A percentile compares a stretch with the other conserved stretches of the same genome.
These are phyloP conservation scores for Xiphydria camelus DNA, from an alignment of 2,888 invertebrate species.

Conservation along the genomic window DNA sequence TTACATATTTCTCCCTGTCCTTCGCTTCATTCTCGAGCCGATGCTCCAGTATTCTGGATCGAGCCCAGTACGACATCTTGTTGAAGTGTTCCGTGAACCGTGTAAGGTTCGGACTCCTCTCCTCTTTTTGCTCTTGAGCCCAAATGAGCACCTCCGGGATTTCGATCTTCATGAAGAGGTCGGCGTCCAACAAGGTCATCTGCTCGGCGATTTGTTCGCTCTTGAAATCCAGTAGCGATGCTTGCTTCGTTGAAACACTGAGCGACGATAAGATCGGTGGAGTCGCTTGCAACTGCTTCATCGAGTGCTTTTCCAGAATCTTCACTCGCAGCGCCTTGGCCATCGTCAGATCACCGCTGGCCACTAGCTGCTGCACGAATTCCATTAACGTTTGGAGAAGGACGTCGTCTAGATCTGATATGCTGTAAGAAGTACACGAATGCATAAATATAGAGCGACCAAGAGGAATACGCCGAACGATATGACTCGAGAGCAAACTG, in stretches of 20 bases:
- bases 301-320: slow-evolving; percentile 82
- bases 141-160: slow-evolving; percentile 96
- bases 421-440: slow-evolving; percentile 66
- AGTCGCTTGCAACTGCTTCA: slow-evolving; percentile 60
- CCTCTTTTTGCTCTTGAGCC: slow-evolving; percentile 97
- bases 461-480: no score
- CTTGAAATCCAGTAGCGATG: slow-evolving; percentile 87
- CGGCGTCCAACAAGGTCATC: slow-evolving; percentile 95
- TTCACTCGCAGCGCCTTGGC: slow-evolving; percentile 89
- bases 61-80: slow-evolving; percentile 98
- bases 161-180: slow-evolving; percentile 94
- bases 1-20: slow-evolving; percentile 91
- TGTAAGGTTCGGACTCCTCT: slow-evolving; percentile 94
- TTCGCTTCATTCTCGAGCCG: slow-evolving; percentile 74
- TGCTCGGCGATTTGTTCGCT: slow-evolving; percentile 95
- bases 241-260: slow-evolving; percentile 63
- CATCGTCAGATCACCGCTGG: slow-evolving; percentile 87
- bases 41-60: slow-evolving; percentile 89
- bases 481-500: no score
- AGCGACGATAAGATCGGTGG: slow-evolving; percentile 59
- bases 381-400: slow-evolving; percentile 85
- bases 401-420: slow-evolving; percentile 80
- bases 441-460: no score
- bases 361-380: slow-evolving; percentile 91
- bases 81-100: slow-evolving; percentile 99